Evolutionary conservation across 2,113 vertebrate genomes (phyloP).

Genomic region (Brienomyrus brachyistius): DNA sequence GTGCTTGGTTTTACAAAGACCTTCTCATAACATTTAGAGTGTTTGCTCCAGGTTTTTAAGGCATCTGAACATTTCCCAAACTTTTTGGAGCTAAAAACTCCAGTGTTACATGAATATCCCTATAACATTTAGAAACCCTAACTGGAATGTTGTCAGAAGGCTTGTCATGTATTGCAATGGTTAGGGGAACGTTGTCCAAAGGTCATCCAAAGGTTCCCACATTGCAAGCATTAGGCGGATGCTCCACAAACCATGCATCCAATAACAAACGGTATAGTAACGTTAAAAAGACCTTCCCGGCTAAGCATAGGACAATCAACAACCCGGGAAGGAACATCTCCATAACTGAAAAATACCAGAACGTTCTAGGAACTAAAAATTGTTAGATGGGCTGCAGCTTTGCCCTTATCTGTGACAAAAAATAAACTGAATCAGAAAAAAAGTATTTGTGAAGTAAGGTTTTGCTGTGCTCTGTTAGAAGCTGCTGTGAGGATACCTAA

Average conservation of each 20-base stretch:
- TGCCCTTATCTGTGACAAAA: not conserved
- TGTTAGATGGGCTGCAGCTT: not conserved
- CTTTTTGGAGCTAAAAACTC: not conserved
- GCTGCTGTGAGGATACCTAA: not conserved
- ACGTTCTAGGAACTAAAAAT: not conserved
- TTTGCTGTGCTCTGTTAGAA: not conserved
- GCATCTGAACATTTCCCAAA: not conserved
- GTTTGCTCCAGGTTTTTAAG: not conserved
- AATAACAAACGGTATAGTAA: not conserved
- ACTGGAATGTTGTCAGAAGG: not conserved
- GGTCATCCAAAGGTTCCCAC: not conserved
- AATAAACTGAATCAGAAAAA: not conserved
- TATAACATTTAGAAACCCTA: not conserved
- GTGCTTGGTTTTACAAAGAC: not conserved
- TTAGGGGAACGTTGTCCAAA: not conserved
- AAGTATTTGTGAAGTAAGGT: not conserved
- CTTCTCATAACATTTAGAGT: not conserved
- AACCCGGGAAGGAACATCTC: not conserved
- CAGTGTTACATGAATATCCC: not conserved
- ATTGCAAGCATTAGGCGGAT: not conserved
- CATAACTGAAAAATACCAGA: not conserved
- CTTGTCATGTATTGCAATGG: not conserved
- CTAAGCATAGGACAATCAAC: not conserved
- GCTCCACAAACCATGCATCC: not conserved
- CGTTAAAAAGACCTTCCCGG: not conserved